Conservation (phyloP, 2,113 vertebrate genomes). For the Notarius quadriscutis region DNA sequence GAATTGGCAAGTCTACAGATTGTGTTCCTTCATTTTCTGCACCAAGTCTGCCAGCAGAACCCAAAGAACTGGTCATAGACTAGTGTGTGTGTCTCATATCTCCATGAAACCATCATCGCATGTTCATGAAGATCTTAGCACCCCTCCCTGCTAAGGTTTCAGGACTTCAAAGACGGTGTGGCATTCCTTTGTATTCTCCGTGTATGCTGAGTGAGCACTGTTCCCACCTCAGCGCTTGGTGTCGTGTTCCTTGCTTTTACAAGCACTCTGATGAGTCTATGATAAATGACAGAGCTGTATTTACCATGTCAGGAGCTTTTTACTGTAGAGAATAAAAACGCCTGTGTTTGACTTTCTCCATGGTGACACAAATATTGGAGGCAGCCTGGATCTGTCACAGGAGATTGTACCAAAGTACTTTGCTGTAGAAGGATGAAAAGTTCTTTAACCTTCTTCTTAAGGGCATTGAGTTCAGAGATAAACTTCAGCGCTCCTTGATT, state of each 20-base stretch:
- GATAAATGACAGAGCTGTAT: slow-evolving; percentile 60
- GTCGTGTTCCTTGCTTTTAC: slow-evolving; percentile 66
- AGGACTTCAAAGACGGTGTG: slow-evolving; percentile 61
- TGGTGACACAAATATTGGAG: slow-evolving; percentile 47
- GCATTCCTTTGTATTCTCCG: slow-evolving; percentile 59
- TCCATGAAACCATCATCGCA: slow-evolving; percentile 52
- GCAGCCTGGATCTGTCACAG: slow-evolving; percentile 51
- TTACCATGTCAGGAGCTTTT: slow-evolving; percentile 53
- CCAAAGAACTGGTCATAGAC: slow-evolving; percentile 17
- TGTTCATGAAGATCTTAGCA: slow-evolving; percentile 46
- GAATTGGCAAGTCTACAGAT: slow-evolving; percentile 24
- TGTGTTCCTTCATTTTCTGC: background rate
- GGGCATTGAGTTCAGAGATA: slow-evolving; percentile 40
- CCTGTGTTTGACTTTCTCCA: slow-evolving; percentile 60
- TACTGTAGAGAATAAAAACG: slow-evolving; percentile 47
- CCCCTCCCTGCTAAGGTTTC: slow-evolving; percentile 56
- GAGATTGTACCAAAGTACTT: slow-evolving; percentile 49
- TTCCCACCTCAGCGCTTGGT: slow-evolving; percentile 68
- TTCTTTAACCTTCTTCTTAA: slow-evolving; percentile 26
- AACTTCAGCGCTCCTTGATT: slow-evolving; percentile 14
- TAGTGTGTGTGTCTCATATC: background rate
- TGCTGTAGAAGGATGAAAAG: background rate
- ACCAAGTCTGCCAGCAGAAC: background rate
- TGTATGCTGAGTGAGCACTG: slow-evolving; percentile 54
- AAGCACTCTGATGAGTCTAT: slow-evolving; percentile 53